Percentiles rank a stretch among this genome's conserved stretches.
Evolutionary conservation across 2,888 invertebrate genomes (phyloP).

Genomic region (Ormyrus labotus): DNA sequence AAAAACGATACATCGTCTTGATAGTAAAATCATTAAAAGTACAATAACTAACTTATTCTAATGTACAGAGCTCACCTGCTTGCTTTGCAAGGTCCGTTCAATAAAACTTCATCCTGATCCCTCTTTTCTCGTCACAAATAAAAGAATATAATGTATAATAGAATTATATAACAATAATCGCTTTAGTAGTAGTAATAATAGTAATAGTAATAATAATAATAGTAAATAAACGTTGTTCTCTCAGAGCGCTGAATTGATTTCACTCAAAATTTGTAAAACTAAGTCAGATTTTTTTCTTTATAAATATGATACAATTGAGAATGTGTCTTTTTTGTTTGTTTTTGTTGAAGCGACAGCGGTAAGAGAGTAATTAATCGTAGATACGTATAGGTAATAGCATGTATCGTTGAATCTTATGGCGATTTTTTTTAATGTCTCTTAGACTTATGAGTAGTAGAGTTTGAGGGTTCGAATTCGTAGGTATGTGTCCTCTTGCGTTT

Average conservation of each 20-base stretch:
- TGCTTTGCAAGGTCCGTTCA: constrained; percentile 62
- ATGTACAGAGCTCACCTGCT: constrained; percentile 65
- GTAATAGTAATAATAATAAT: constrained; percentile 41
- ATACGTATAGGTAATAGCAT: constrained; percentile 72
- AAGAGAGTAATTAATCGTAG: constrained; percentile 71
- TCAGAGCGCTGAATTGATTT: constrained; percentile 68
- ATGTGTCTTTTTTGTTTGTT: constrained; percentile 58
- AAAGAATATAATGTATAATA: constrained; percentile 46
- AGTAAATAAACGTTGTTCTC: constrained; percentile 58
- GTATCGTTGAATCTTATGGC: constrained; percentile 73
- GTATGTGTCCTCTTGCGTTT: constrained; percentile 63
- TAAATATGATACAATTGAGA: constrained; percentile 73
- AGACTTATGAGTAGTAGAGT: constrained; percentile 63
- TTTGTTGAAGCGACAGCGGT: constrained; percentile 70
- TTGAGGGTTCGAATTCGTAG: constrained; percentile 63
- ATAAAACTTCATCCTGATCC: constrained; percentile 62
- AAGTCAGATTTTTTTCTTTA: constrained; percentile 69
- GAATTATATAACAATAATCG: constrained; percentile 29
- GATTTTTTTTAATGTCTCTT: constrained; percentile 66
- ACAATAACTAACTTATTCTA: constrained; percentile 68
- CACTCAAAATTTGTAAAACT: constrained; percentile 70
- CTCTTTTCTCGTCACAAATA: constrained; percentile 56
- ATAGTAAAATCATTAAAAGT: constrained; percentile 71
- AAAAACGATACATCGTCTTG: constrained; percentile 68
- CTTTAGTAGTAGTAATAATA: constrained; percentile 12